These are phyloP conservation scores for Cyprinus carpio DNA, from an alignment of 2,113 vertebrate genomes.

Conservation along the genomic window DNA sequence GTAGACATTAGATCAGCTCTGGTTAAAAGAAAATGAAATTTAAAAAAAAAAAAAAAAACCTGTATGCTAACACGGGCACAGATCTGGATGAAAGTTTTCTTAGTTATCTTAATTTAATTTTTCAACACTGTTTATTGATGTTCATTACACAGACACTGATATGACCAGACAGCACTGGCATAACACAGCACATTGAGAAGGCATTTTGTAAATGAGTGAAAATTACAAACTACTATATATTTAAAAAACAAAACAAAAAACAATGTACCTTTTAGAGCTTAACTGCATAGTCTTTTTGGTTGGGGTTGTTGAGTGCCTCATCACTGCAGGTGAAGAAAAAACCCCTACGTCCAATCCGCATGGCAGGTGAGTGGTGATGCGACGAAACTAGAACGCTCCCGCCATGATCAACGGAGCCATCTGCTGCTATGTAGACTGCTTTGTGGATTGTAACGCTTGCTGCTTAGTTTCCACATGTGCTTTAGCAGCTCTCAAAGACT, in stretches of 20 bases:
- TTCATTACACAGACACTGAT: slow-evolving; percentile 33
- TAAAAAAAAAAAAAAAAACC: not conserved
- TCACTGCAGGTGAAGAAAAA: slow-evolving; percentile 12
- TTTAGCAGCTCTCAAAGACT: slow-evolving; percentile 19
- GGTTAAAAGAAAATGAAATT: slow-evolving; percentile 25
- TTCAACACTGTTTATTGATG: slow-evolving; percentile 24
- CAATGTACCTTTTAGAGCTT: slow-evolving; percentile 37
- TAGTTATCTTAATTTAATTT: slow-evolving; percentile 39
- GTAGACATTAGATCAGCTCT: slow-evolving; percentile 35
- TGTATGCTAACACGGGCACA: slow-evolving; percentile 43
- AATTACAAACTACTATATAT: slow-evolving; percentile 30
- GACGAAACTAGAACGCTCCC: not conserved
- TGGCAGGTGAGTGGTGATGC: not conserved
- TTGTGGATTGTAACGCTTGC: slow-evolving; percentile 18
- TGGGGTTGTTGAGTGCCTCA: slow-evolving; percentile 26
- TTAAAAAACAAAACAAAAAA: not conserved
- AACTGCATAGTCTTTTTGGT: slow-evolving; percentile 38
- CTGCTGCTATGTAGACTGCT: slow-evolving; percentile 8
- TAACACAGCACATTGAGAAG: slow-evolving; percentile 49
- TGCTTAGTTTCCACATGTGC: slow-evolving; percentile 1
- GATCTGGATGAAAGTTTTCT: slow-evolving; percentile 56
- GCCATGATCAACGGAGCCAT: not conserved
- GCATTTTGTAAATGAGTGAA: slow-evolving; percentile 45
- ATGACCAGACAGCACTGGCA: slow-evolving; percentile 42
- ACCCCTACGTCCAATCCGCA: not conserved